Conservation (phyloP, 2,113 vertebrate species). For the Hippolais icterina region DNA sequence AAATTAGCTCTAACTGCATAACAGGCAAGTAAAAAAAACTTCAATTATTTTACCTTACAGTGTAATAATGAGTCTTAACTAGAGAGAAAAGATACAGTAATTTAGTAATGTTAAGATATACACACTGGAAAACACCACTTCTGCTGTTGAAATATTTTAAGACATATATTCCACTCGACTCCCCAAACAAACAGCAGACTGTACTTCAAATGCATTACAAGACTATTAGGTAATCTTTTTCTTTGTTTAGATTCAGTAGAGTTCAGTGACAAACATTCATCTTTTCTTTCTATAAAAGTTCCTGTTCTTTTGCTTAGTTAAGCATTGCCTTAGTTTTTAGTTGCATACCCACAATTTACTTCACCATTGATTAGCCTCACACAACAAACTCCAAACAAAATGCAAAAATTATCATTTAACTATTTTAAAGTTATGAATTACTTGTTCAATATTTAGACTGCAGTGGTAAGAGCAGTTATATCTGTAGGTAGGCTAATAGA, state of each 20-base stretch:
- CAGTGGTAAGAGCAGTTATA: constrained; percentile 58
- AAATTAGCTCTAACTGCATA: constrained; percentile 64
- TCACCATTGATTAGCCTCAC: constrained; percentile 21
- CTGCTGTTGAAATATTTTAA: constrained; percentile 76
- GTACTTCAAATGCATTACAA: constrained; percentile 86
- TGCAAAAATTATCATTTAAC: constrained; percentile 37
- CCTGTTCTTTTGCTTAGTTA: constrained; percentile 54
- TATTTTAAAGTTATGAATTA: constrained; percentile 63
- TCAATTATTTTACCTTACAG: constrained; percentile 64
- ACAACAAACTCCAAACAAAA: constrained; percentile 41
- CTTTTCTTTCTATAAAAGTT: constrained; percentile 72
- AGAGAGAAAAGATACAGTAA: constrained; percentile 56
- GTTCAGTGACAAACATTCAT: constrained; percentile 83
- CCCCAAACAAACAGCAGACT: constrained; percentile 86
- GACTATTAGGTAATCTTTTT: constrained; percentile 86
- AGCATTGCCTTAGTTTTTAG: constrained; percentile 14
- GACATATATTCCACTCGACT: constrained; percentile 76
- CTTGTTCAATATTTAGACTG: constrained; percentile 45
- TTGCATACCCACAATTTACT: not conserved
- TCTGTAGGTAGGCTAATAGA: constrained; percentile 68
- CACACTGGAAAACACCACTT: constrained; percentile 69
- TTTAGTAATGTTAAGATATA: constrained; percentile 76
- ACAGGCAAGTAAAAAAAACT: constrained; percentile 64
- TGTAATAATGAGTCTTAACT: constrained; percentile 47
- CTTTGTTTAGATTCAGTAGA: constrained; percentile 85